These are phyloP conservation scores for Ceratoteleas bidentatus DNA, from an alignment of 1,140 invertebrate genomes.

Conservation along the genomic window DNA sequence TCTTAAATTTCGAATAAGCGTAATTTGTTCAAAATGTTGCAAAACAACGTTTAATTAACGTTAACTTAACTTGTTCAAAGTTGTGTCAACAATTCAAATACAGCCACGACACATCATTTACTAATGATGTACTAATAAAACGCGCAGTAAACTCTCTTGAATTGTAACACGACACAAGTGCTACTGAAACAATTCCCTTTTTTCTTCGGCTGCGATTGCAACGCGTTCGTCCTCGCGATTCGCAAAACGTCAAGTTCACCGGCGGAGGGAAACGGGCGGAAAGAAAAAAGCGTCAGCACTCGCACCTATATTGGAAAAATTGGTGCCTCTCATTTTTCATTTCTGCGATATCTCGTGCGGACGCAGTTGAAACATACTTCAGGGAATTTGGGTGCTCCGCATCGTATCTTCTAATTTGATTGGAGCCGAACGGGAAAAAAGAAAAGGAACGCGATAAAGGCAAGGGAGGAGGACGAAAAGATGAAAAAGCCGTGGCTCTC, in stretches of 20 bases:
- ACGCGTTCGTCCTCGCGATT: conserved; percentile 5
- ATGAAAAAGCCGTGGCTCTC: conserved; percentile 20
- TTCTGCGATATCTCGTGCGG: conserved; percentile 49
- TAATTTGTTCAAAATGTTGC: too few species aligned
- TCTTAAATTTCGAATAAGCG: too few species aligned
- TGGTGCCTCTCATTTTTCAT: conserved; percentile 57
- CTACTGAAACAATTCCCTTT: conserved; percentile 36
- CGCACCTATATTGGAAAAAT: conserved; percentile 57
- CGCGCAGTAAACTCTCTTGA: neutral
- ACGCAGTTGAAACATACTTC: conserved; percentile 55
- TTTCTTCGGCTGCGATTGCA: conserved; percentile 34
- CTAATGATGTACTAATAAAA: neutral
- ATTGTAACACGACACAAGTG: conserved; percentile 7
- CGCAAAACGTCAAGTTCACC: conserved; percentile 36
- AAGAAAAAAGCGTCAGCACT: conserved; percentile 34
- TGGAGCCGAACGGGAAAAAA: conserved; percentile 19
- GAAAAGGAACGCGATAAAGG: neutral
- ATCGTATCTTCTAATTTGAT: conserved; percentile 53
- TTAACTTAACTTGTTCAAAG: too few species aligned
- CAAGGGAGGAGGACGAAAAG: too few species aligned
- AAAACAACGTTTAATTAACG: too few species aligned
- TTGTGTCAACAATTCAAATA: too few species aligned
- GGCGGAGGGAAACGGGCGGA: neutral
- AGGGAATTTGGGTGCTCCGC: conserved; percentile 48
- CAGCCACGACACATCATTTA: too few species aligned